Percentiles rank a stretch among this genome's conserved stretches.
phyloP scores from a whole-genome alignment of 2,888 invertebrate species.

The Plusia festucae region DNA sequence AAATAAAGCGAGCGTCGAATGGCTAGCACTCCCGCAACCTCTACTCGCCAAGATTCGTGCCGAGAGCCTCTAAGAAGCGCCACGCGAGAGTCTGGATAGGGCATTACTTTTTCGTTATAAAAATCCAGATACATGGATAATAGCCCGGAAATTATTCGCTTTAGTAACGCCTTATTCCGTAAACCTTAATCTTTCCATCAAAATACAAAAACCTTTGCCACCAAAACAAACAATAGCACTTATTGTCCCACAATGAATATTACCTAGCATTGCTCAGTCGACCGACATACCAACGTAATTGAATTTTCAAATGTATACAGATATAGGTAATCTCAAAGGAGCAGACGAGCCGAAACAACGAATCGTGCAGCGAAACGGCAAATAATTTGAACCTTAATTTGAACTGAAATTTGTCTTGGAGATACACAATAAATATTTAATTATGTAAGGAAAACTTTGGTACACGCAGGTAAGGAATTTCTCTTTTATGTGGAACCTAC shows the following conservation, averaged over 20 bases:
- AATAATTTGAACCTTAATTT: neutral
- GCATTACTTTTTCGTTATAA: too few relatives aligned
- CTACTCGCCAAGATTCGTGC: too few relatives aligned
- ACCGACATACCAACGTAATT: neutral
- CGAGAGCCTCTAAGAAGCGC: too few relatives aligned
- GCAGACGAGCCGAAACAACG: neutral
- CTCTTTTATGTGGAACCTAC: neutral
- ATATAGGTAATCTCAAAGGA: neutral
- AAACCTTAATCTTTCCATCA: neutral
- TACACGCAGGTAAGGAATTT: neutral
- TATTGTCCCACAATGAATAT: neutral
- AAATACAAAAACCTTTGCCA: neutral
- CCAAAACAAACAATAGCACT: neutral
- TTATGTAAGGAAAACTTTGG: neutral
- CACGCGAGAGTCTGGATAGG: too few relatives aligned
- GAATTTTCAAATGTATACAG: slow-evolving; percentile 7
- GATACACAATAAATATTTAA: slow-evolving; percentile 3
- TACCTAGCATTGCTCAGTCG: neutral
- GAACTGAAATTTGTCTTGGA: neutral
- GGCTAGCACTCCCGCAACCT: too few relatives aligned
- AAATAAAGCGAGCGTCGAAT: too few relatives aligned
- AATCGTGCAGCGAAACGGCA: neutral
- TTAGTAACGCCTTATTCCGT: too few relatives aligned
- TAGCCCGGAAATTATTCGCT: neutral
- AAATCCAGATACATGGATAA: neutral